phyloP scores from a whole-genome alignment of 2,113 vertebrate genomes.

The Geothlypis trichas region DNA sequence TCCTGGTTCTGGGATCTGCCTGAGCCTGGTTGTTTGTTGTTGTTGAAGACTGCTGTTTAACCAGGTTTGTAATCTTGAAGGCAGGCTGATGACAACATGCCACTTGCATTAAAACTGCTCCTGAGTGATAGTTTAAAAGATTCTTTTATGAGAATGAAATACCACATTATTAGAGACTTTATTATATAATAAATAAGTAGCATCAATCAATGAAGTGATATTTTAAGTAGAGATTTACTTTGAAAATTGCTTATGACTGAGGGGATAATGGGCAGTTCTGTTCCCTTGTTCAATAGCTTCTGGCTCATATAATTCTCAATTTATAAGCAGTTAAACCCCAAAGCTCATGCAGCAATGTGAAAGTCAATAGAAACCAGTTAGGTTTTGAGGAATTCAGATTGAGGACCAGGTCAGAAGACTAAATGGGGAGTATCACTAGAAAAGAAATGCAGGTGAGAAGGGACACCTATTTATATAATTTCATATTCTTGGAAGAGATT shows the following conservation, averaged over 20 bases:
- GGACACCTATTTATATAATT: not conserved
- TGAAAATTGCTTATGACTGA: not conserved
- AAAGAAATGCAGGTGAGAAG: not conserved
- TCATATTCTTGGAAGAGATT: not conserved
- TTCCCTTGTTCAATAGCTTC: not conserved
- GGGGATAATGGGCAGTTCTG: not conserved
- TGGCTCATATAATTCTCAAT: not conserved
- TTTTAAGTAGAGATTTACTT: not conserved
- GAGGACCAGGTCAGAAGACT: not conserved
- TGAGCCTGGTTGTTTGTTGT: not conserved
- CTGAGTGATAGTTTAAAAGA: not conserved
- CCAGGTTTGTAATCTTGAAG: not conserved
- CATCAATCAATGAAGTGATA: not conserved
- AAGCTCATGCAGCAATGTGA: not conserved
- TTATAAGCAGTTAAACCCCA: constrained; percentile 9
- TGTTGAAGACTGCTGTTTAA: not conserved
- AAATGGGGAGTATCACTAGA: not conserved
- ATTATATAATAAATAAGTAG: not conserved
- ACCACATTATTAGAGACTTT: not conserved
- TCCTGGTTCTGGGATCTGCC: not conserved
- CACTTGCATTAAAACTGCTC: not conserved
- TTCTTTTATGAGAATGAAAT: not conserved
- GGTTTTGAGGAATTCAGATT: not conserved
- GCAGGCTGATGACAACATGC: not conserved
- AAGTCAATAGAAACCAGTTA: not conserved